These are phyloP conservation scores for Leucozona laternaria DNA, from an alignment of 2,888 invertebrate species.

Conservation along the genomic window DNA sequence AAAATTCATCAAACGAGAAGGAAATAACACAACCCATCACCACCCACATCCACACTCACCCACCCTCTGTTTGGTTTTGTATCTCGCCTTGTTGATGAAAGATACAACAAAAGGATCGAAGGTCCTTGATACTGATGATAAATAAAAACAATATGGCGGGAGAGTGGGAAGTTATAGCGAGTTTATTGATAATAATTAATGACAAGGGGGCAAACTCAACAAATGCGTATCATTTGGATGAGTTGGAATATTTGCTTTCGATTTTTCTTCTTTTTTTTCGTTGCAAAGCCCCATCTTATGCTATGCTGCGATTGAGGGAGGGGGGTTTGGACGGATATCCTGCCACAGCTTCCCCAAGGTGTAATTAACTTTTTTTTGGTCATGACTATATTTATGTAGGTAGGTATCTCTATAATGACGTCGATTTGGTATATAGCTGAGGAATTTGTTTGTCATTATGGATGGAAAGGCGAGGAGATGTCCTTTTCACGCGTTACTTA, in stretches of 20 bases:
- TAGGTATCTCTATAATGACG: slow-evolving; percentile 37
- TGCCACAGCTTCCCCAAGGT: slow-evolving; percentile 46
- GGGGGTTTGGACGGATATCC: slow-evolving; percentile 3
- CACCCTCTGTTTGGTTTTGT: slow-evolving; percentile 5
- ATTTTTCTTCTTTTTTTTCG: slow-evolving; percentile 2
- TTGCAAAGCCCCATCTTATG: background rate
- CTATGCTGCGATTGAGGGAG: background rate
- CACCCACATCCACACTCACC: background rate
- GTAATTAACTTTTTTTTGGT: slow-evolving; percentile 67
- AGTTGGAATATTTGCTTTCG: slow-evolving; percentile 59
- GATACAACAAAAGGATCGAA: slow-evolving; percentile 45
- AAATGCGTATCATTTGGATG: slow-evolving; percentile 74
- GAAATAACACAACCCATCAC: background rate
- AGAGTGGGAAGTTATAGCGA: slow-evolving; percentile 51
- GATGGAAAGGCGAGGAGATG: slow-evolving; percentile 38
- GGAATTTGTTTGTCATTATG: slow-evolving; percentile 66
- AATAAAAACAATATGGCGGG: slow-evolving; percentile 31
- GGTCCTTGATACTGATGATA: slow-evolving; percentile 54
- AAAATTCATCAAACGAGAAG: slow-evolving; percentile 55
- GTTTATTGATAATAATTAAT: slow-evolving; percentile 75
- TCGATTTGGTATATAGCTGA: slow-evolving; percentile 62
- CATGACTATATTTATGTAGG: background rate
- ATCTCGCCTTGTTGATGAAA: slow-evolving; percentile 35
- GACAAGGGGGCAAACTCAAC: slow-evolving; percentile 64
- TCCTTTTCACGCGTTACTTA: slow-evolving; percentile 24